Base-by-base conservation (phyloP, 1,140 invertebrate species). In the Mamestra configurata region DNA sequence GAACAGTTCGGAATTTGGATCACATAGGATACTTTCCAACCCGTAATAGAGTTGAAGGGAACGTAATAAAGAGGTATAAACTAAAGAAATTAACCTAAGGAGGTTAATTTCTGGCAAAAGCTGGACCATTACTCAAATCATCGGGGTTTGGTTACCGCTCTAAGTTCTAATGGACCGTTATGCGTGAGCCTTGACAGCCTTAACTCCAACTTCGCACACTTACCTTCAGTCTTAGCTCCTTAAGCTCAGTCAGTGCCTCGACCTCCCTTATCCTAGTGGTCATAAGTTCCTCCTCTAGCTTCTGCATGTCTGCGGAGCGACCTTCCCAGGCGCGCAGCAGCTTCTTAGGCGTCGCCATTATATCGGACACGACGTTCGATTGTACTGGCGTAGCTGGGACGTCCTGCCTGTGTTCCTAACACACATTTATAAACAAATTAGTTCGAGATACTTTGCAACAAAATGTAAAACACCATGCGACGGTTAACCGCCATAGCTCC, bases 281-380 rank as follows among this genome's bases (percentile, higher is more conserved):
- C 97, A 99, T 99, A 0, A 99, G 95, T 90, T 99, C 98, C 90
- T 99, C 98, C 88, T 99, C 98, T 0, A 99, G 91, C 84, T 97
- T 97, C 84, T 98, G 97, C 37, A 97, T 96, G 88, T 98, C 97
- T 64, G 96, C 96, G 8, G 96, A 96, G 68, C 96, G 95, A 87
- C 97, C 98, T 89, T 97, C 97, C 97, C 97, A 98, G 79, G 97
- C 98, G 13, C 97, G 95, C 0, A 98, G 90, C 27, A 98, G 90
- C 88, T 98, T 98, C 89, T 98, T 98, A 1, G 98, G 97, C 0
- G 98, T 98, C 4, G 97, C 90, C 95, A 96, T 94, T 87, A 96
- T 91, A 91, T 96, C 96, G 79, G 89, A 89, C 18, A 92, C 92
- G 0, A 93, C 91, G 66, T 89, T 93, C 0, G 89, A 92, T 53